Percentiles rank a stretch among this genome's conserved stretches.
These are phyloP conservation scores for Latrodectus hesperus DNA, from an alignment of 2,888 invertebrate species.

Conservation along the genomic window DNA sequence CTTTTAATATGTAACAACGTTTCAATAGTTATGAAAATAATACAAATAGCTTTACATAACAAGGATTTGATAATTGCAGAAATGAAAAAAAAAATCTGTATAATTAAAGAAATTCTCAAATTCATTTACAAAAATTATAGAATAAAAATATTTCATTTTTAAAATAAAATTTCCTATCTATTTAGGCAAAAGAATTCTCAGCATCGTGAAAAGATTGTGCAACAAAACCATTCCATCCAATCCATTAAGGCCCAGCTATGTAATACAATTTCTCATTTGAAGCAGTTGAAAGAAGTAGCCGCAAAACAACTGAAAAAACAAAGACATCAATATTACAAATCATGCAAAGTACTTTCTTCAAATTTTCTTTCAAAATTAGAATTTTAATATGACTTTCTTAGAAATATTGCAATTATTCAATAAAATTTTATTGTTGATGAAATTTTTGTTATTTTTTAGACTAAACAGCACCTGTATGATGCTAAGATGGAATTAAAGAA, in stretches of 20 bases:
- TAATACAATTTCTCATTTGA: slow-evolving; percentile 57
- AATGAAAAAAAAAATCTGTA: too few relatives aligned
- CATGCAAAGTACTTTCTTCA: slow-evolving; percentile 24
- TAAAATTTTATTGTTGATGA: not conserved
- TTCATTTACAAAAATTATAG: too few relatives aligned
- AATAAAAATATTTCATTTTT: too few relatives aligned
- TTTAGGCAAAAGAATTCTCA: slow-evolving; percentile 51
- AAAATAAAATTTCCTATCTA: too few relatives aligned
- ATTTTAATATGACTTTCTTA: not conserved
- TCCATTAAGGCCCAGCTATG: slow-evolving; percentile 54
- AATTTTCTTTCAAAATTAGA: not conserved
- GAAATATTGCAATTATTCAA: not conserved
- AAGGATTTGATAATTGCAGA: too few relatives aligned
- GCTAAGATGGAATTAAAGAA: slow-evolving; percentile 33
- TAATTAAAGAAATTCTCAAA: too few relatives aligned
- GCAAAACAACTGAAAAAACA: slow-evolving; percentile 59
- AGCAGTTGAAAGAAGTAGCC: slow-evolving; percentile 57
- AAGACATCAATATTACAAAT: slow-evolving; percentile 34
- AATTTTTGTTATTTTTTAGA: slow-evolving; percentile 17
- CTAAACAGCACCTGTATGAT: slow-evolving; percentile 54
- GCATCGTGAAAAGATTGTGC: slow-evolving; percentile 42
- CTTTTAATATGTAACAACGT: too few relatives aligned
- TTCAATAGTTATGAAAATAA: too few relatives aligned
- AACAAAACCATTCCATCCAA: slow-evolving; percentile 51
- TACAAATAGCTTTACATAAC: too few relatives aligned